Base-by-base conservation (phyloP, 1,140 invertebrate genomes). In the Chlorops oryzae region DNA sequence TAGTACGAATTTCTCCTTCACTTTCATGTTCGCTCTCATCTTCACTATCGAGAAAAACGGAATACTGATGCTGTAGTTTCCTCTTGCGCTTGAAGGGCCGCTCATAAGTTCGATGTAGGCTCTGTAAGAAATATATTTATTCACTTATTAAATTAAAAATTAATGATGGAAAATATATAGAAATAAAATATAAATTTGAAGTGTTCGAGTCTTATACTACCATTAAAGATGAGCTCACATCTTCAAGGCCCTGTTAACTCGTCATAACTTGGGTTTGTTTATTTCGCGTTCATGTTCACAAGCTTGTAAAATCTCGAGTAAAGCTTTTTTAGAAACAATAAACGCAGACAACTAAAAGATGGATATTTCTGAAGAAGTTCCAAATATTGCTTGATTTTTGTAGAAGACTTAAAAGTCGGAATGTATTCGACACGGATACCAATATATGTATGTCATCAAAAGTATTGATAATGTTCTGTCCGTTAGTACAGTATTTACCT, bases 231-330 rank as follows among this genome's bases (percentile, higher is more conserved):
- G 35, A 37, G 13, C 65, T 68, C 23, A n/a, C 47, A 45, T 65
- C 65, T 62, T 68, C 59, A 52, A 59, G 65, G 65, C 65, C 65
- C 65, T 68, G 65, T 68, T 68, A 45, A 59, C 41, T 45, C 65
- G n/a, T n/a, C n/a, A n/a, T n/a, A n/a, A n/a, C n/a, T n/a, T n/a
- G n/a, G n/a, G n/a, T n/a, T n/a, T n/a, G n/a, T n/a, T n/a, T n/a
- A n/a, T n/a, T n/a, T n/a, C n/a, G n/a, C n/a, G n/a, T n/a, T n/a
- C n/a, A n/a, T n/a, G n/a, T n/a, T n/a, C n/a, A n/a, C n/a, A n/a
- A n/a, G n/a, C n/a, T n/a, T n/a, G n/a, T n/a, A n/a, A n/a, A n/a
- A n/a, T n/a, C n/a, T n/a, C n/a, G n/a, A n/a, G n/a, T n/a, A n/a
- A n/a, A n/a, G n/a, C n/a, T n/a, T n/a, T 34, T 13, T 9, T 21